phyloP scores from a whole-genome alignment of 2,797 vertebrate species.

The Malurus leucopterus region DNA sequence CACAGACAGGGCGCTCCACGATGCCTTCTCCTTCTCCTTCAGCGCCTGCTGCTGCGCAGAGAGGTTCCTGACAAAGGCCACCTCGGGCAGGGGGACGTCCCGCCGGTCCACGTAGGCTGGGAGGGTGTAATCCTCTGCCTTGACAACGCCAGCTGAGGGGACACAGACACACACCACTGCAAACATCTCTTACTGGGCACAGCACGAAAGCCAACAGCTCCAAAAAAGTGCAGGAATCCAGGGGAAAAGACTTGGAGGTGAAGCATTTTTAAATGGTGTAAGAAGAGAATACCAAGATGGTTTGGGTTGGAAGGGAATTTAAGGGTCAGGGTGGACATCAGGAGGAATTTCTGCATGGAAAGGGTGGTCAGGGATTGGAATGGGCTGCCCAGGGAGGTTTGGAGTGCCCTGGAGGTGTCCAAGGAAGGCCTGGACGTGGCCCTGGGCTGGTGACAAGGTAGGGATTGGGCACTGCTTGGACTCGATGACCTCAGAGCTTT shows the following conservation, averaged over 20 bases:
- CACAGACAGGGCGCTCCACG: constrained; percentile 82
- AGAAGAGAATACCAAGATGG: accelerated
- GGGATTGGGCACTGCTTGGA: accelerated
- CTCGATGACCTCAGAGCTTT: neutral
- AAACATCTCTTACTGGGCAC: accelerated
- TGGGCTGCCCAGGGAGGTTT: neutral
- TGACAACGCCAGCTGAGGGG: constrained; percentile 77
- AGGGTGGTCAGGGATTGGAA: accelerated
- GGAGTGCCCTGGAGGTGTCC: neutral
- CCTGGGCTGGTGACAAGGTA: neutral
- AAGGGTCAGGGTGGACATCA: neutral
- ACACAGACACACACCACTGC: neutral
- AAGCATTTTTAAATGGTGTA: accelerated
- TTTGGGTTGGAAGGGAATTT: accelerated
- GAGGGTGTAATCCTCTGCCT: constrained; percentile 82
- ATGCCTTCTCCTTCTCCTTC: constrained; percentile 92
- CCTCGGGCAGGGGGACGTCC: constrained; percentile 81
- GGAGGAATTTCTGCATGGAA: neutral
- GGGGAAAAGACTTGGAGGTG: neutral
- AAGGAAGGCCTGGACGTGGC: accelerated
- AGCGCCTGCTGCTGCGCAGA: constrained; percentile 84
- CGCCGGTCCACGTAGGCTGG: constrained; percentile 81
- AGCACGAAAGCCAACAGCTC: accelerated
- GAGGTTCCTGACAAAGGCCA: constrained; percentile 77
- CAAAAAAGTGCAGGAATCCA: accelerated